Percentiles rank a stretch among this genome's conserved stretches.
phyloP scores from a whole-genome alignment of 2,888 invertebrate genomes.

The Cephus pulcher region DNA sequence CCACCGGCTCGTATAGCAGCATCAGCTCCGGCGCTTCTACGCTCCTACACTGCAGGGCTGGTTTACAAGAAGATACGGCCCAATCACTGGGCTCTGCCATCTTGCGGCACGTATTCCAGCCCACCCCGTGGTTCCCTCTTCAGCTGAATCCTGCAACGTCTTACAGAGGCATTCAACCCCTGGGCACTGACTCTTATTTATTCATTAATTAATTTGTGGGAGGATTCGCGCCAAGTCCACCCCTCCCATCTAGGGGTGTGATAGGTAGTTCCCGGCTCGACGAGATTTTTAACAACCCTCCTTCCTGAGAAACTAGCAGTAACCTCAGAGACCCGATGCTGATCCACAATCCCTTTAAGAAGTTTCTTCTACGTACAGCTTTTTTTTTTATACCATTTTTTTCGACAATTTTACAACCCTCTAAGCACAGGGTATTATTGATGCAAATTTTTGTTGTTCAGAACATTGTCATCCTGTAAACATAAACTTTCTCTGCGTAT shows the following conservation, averaged over 20 bases:
- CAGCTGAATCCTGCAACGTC: constrained; percentile 2
- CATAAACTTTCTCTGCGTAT: neutral
- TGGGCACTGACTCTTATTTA: constrained; percentile 18
- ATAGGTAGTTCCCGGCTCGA: neutral
- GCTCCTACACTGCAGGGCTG: constrained; percentile 22
- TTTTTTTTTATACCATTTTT: neutral
- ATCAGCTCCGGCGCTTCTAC: constrained; percentile 25
- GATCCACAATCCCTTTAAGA: neutral
- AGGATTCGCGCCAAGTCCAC: constrained; percentile 13
- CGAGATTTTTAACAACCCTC: constrained; percentile 14
- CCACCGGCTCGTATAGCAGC: constrained; percentile 32
- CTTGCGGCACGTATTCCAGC: constrained; percentile 7
- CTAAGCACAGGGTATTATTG: neutral
- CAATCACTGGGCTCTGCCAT: constrained; percentile 30
- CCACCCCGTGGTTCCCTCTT: neutral
- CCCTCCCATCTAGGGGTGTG: neutral
- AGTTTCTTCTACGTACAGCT: neutral
- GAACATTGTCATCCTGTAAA: neutral
- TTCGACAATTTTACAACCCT: neutral
- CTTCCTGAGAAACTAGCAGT: neutral
- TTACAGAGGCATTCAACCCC: constrained; percentile 2
- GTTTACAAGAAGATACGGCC: constrained; percentile 42
- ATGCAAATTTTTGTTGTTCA: neutral
- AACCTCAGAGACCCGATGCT: neutral
- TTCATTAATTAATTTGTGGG: constrained; percentile 27